These are phyloP conservation scores for Drosophila falleni DNA, from an alignment of 2,888 invertebrate species.

Conservation along the genomic window DNA sequence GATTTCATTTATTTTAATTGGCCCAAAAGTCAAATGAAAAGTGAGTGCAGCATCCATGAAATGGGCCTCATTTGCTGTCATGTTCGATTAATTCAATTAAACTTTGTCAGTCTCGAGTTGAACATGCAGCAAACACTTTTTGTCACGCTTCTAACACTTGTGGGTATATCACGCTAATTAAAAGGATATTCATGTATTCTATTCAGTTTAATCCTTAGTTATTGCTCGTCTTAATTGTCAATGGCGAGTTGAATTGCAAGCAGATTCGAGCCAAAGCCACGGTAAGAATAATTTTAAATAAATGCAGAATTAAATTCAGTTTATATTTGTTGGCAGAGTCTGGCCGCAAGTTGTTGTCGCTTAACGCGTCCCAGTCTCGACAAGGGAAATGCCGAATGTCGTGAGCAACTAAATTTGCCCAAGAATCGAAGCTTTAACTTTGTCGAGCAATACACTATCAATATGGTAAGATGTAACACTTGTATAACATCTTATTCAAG, in stretches of 20 bases:
- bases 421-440: constrained; percentile 34
- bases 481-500: background rate
- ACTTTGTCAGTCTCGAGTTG: constrained; percentile 18
- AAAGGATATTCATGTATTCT: background rate
- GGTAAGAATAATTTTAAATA: constrained; percentile 45
- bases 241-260: constrained; percentile 40
- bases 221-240: background rate
- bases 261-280: constrained; percentile 47
- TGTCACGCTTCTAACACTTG: constrained; percentile 12
- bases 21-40: constrained; percentile 39
- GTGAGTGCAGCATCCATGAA: constrained; percentile 34
- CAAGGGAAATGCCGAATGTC: constrained; percentile 44
- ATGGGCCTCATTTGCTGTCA: constrained; percentile 32
- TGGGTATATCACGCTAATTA: constrained; percentile 28
- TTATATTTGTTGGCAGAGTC: constrained; percentile 22
- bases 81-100: constrained; percentile 46
- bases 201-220: constrained; percentile 23
- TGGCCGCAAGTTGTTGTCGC: constrained; percentile 55
- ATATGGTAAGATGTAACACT: constrained; percentile 49
- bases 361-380: constrained; percentile 62
- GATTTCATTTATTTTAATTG: constrained; percentile 69
- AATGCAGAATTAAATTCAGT: background rate
- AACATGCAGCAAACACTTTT: constrained; percentile 25
- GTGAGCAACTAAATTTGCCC: constrained; percentile 38
- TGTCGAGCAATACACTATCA: constrained; percentile 58